A percentile compares a stretch with the other conserved stretches of the same genome.
Evolutionary conservation across 2,888 invertebrate genomes (phyloP).

Genomic region (Melieria picta): DNA sequence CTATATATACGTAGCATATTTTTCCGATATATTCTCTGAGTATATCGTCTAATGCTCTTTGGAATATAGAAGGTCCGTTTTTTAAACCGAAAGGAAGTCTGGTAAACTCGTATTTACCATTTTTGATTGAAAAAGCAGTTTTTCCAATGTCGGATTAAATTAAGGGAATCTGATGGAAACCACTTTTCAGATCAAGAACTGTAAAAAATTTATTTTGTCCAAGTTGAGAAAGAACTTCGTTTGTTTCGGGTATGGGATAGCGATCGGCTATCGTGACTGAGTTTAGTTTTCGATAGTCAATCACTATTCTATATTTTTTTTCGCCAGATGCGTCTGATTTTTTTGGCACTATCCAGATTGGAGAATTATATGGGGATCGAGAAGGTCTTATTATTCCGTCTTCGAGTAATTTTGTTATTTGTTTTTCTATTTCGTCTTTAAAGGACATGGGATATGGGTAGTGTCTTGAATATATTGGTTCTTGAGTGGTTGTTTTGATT

Average conservation of each 20-base stretch:
- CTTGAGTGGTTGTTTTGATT: slow-evolving; percentile 1
- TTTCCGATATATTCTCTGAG: no score
- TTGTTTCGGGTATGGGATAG: no score
- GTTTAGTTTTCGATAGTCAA: no score
- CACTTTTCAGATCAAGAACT: neutral
- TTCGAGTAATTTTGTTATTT: neutral
- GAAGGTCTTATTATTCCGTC: no score
- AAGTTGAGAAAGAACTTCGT: no score
- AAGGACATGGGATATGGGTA: neutral
- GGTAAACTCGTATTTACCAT: neutral
- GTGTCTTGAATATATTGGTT: neutral
- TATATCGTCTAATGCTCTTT: no score
- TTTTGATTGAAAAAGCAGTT: neutral
- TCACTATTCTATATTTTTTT: no score
- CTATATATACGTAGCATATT: no score
- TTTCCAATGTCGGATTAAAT: neutral
- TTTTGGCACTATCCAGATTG: neutral
- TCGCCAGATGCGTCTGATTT: no score
- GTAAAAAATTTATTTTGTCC: neutral
- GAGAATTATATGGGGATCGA: neutral
- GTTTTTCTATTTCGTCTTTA: neutral
- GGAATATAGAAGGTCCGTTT: neutral
- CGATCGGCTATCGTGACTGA: no score
- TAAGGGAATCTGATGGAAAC: neutral
- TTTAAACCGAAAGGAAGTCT: neutral